Evolutionary conservation across 2,797 vertebrate genomes (phyloP), one percentile per base, ranked within the genome.

Genomic region (Parotocinclus haroldoi): DNA sequence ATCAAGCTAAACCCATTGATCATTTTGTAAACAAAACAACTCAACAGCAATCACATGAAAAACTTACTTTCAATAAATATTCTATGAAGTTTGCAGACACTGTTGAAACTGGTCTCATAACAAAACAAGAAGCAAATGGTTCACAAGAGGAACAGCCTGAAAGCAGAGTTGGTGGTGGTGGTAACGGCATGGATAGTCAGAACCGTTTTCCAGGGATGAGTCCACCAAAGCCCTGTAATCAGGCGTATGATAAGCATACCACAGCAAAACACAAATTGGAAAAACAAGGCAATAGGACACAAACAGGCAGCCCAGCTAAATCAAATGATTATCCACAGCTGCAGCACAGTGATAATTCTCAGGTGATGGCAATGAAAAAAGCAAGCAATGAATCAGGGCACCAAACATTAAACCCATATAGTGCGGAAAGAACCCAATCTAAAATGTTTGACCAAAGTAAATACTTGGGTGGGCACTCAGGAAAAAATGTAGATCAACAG

Each of bases 1-100:
- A 63, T 18, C 16, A 71, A 13, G 38, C n/a, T 38, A 14, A 66
- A 59, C 16, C 45, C 18, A 10, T 13, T 55, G 55, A 74, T 58
- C 0, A 10, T 16, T 17, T 19, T 36, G 10, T 59, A 27, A 63
- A 38, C 27, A 64, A 63, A 68, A 18, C 39, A 52, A 44, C 68
- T 52, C 45, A 52, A 48, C 37, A 46, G n/a, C 40, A 49, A 19
- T 42, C 27, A 42, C 40, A 42, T 9, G 10, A 42, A 42, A 9
- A 42, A 42, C 40, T 42, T 9, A 42, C 7, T 42, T 11, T 9
- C 40, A 42, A 11, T 9, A 11, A 42, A 42, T 9, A 42, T 11
- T 11, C 58, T 16, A 12, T 38, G 7, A 38, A 66, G 52, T 45
- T 40, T 57, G 44, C 45, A 13, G 14, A 72, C 4, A 14, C 14